phyloP scores from a whole-genome alignment of 2,113 vertebrate genomes.

The Sylvilagus bachmani region DNA sequence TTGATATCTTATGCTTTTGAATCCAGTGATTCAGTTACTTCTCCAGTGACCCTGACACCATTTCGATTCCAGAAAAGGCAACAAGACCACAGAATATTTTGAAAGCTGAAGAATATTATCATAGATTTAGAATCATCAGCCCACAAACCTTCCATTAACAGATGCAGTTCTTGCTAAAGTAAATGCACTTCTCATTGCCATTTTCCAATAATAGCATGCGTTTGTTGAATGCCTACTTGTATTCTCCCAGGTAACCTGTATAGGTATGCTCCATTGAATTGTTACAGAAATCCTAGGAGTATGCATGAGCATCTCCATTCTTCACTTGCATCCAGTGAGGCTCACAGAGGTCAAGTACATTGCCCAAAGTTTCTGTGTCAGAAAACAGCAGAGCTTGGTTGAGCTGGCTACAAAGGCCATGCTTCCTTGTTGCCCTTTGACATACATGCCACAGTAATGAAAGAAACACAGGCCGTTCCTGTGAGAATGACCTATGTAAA shows the following conservation, averaged over 20 bases:
- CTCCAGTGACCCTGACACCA: constrained; percentile 53
- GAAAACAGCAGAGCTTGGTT: not conserved
- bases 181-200: not conserved
- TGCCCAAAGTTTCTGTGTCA: not conserved
- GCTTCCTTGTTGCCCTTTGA: not conserved
- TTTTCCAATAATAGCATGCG: not conserved
- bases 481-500: not conserved
- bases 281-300: not conserved
- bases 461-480: not conserved
- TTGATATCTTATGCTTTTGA: constrained; percentile 11
- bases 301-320: not conserved
- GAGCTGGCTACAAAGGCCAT: not conserved
- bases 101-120: constrained; percentile 43
- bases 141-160: constrained; percentile 50
- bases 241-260: not conserved
- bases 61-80: constrained; percentile 52
- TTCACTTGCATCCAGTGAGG: not conserved
- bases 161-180: constrained; percentile 22
- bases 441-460: not conserved
- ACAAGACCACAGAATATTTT: constrained; percentile 25
- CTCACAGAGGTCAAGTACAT: not conserved
- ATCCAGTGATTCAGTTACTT: constrained; percentile 30
- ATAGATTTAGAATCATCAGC: constrained; percentile 12
- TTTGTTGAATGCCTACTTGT: not conserved
- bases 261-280: not conserved